Percentiles rank a stretch among this genome's conserved stretches.
These are phyloP conservation scores for Abrostola triplasia DNA, from an alignment of 2,888 invertebrate species.

Conservation along the genomic window DNA sequence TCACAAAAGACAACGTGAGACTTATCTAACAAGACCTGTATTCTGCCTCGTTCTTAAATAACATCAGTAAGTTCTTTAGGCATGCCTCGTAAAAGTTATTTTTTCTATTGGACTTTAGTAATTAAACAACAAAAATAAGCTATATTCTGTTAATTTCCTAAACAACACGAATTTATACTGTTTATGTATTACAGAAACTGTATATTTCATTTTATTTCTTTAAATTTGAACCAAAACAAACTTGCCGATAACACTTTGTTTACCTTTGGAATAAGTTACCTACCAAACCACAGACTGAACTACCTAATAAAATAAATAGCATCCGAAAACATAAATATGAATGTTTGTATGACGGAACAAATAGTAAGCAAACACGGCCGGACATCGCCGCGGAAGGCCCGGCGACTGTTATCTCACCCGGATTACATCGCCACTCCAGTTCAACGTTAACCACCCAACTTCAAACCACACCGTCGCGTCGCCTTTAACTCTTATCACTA, in stretches of 20 bases:
- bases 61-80: no score
- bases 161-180: no score
- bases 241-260: not conserved
- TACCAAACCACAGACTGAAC: not conserved
- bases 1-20: no score
- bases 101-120: no score
- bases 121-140: no score
- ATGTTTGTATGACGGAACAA: constrained; percentile 12
- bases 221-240: not conserved
- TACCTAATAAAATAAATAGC: no score
- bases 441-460: constrained; percentile 62
- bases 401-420: constrained; percentile 8
- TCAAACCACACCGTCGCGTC: constrained; percentile 54
- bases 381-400: not conserved
- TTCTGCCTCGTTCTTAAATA: no score
- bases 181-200: not conserved
- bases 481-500: constrained; percentile 65
- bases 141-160: no score
- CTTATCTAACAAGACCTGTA: no score
- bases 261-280: not conserved
- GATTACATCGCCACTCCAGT: constrained; percentile 39
- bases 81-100: no score
- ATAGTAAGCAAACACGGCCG: not conserved
- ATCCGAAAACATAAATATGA: not conserved
- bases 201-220: not conserved